phyloP scores from a whole-genome alignment of 2,888 invertebrate species.

The Caenorhabditis becei region DNA sequence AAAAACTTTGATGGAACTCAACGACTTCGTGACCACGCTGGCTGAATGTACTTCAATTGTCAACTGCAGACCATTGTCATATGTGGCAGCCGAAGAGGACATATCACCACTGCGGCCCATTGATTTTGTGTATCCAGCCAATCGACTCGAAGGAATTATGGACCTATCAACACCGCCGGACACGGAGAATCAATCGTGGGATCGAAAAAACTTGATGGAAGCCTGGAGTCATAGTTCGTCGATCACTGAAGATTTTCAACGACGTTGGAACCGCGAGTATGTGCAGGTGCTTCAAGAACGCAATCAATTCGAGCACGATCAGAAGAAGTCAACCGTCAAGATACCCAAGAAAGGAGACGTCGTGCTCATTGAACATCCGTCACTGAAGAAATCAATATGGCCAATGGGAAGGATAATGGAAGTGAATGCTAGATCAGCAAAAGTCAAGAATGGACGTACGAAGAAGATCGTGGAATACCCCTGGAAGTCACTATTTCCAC shows the following conservation, averaged over 20 bases:
- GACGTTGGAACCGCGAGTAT: conserved; percentile 16
- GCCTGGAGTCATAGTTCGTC: conserved; percentile 7
- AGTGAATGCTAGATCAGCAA: background rate
- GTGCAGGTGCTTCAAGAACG: conserved; percentile 17
- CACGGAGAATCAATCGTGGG: too few relatives aligned
- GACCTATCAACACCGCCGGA: too few relatives aligned
- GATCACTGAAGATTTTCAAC: background rate
- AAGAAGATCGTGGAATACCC: background rate
- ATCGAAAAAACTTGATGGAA: too few relatives aligned
- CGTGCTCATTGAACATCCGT: background rate
- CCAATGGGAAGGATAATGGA: background rate
- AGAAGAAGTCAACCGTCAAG: background rate
- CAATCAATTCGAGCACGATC: background rate
- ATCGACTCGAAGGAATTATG: too few relatives aligned
- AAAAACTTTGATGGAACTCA: conserved; percentile 79
- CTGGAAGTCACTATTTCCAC: background rate
- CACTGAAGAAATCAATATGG: background rate
- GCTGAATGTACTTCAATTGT: conserved; percentile 78
- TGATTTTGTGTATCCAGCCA: conserved; percentile 62
- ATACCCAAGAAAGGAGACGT: background rate
- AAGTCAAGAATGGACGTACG: background rate
- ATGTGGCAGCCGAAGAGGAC: conserved; percentile 72
- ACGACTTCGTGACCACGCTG: conserved; percentile 78
- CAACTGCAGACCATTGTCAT: conserved; percentile 82
- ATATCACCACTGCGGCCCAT: conserved; percentile 50